phyloP scores from a whole-genome alignment of 1,140 invertebrate genomes.

The Tenebrio molitor region DNA sequence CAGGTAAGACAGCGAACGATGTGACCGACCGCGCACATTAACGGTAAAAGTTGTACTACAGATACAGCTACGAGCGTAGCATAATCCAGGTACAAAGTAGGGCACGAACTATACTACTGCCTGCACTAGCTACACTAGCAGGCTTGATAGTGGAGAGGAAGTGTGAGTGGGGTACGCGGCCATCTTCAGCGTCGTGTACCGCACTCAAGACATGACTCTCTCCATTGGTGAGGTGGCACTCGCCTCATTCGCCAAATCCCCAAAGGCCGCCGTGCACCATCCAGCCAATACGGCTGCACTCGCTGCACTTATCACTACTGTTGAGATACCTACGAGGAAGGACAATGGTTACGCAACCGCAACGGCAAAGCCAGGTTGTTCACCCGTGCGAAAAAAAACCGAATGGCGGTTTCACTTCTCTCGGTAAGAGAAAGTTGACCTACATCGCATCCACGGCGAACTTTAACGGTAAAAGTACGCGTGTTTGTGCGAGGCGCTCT shows the following conservation, averaged over 20 bases:
- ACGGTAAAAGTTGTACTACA: conserved; percentile 66
- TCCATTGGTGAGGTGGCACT: conserved; percentile 9
- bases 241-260: conserved; percentile 1
- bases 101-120: conserved; percentile 61
- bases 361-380: conserved; percentile 60
- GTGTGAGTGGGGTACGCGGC: conserved; percentile 53
- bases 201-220: conserved; percentile 26
- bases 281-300: conserved; percentile 3
- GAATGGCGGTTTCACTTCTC: conserved; percentile 65
- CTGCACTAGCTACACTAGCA: conserved; percentile 52
- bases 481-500: conserved; percentile 9
- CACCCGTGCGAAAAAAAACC: conserved; percentile 65
- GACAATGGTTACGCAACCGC: conserved; percentile 62
- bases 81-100: conserved; percentile 65
- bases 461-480: conserved; percentile 49
- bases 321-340: conserved; percentile 55
- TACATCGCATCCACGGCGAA: conserved; percentile 59
- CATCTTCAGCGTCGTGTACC: conserved; percentile 50
- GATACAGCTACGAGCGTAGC: conserved; percentile 59
- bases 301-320: not conserved
- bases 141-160: conserved; percentile 52
- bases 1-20: conserved; percentile 46
- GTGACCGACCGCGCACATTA: conserved; percentile 58
- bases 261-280: not conserved
- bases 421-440: conserved; percentile 65